A percentile compares a stretch with the other conserved stretches of the same genome.
Evolutionary conservation across 2,888 invertebrate species (phyloP).

Genomic region (Sturmia bella): DNA sequence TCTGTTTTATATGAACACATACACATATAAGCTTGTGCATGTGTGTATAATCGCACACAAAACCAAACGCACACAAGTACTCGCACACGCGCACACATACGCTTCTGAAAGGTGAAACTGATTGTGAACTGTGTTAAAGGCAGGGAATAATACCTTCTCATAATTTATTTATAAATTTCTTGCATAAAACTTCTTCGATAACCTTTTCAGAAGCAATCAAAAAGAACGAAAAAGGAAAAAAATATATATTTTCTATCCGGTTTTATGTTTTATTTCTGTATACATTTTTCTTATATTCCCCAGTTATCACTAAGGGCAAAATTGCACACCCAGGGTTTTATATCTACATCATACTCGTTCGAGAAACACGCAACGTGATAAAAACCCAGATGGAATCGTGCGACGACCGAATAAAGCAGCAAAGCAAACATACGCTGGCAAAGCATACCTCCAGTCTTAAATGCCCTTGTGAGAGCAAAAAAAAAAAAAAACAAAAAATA

Average conservation of each 20-base stretch:
- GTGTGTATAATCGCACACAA: neutral
- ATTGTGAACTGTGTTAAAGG: slow-evolving; percentile 11
- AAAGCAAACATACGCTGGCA: slow-evolving; percentile 23
- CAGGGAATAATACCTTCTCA: slow-evolving; percentile 48
- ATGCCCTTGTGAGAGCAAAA: slow-evolving; percentile 41
- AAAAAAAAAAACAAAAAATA: slow-evolving; percentile 6
- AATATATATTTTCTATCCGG: slow-evolving; percentile 37
- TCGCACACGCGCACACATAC: neutral
- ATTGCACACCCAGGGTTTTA: slow-evolving; percentile 49
- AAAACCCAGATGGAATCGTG: slow-evolving; percentile 56
- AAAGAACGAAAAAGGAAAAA: slow-evolving; percentile 1
- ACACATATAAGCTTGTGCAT: neutral
- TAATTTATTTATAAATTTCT: slow-evolving; percentile 48
- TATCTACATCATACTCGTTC: slow-evolving; percentile 36
- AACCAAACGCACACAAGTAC: neutral
- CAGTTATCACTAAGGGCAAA: slow-evolving; percentile 48
- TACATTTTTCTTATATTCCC: slow-evolving; percentile 32
- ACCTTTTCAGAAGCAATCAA: slow-evolving; percentile 44
- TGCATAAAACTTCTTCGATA: slow-evolving; percentile 28
- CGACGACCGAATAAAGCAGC: slow-evolving; percentile 48
- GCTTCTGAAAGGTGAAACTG: slow-evolving; percentile 20
- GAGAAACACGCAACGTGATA: slow-evolving; percentile 51
- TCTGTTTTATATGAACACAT: neutral
- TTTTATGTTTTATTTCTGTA: slow-evolving; percentile 42
- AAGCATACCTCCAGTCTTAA: slow-evolving; percentile 25